phyloP scores from a whole-genome alignment of 2,888 invertebrate genomes.

The Choreutis nemorana region DNA sequence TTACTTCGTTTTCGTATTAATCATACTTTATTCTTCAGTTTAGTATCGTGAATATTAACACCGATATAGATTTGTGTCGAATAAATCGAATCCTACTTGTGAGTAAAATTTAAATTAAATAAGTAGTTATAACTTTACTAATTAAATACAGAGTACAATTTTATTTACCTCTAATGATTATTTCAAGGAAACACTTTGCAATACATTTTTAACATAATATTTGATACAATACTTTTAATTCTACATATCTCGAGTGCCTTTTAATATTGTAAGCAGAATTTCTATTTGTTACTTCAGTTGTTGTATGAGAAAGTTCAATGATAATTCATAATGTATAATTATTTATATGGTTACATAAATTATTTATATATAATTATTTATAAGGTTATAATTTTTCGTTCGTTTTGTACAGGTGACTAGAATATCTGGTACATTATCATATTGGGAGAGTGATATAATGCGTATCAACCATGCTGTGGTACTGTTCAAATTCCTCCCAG shows the following conservation, averaged over 20 bases:
- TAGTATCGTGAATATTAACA: constrained; percentile 34
- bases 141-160: too few relatives aligned
- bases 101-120: constrained; percentile 20
- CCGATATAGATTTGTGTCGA: constrained; percentile 39
- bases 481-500: constrained; percentile 43
- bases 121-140: too few relatives aligned
- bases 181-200: too few relatives aligned
- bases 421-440: constrained; percentile 40
- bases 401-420: constrained; percentile 34
- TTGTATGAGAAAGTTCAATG: too few relatives aligned
- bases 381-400: neutral
- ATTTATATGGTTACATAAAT: constrained; percentile 1
- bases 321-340: too few relatives aligned
- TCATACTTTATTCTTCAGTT: constrained; percentile 24
- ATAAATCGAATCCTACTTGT: constrained; percentile 46
- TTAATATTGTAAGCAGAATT: too few relatives aligned
- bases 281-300: too few relatives aligned
- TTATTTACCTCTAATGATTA: too few relatives aligned
- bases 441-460: constrained; percentile 51
- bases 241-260: too few relatives aligned
- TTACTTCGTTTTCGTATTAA: neutral
- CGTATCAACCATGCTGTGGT: constrained; percentile 36
- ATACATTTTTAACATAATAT: too few relatives aligned
- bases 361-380: neutral
- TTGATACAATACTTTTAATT: too few relatives aligned